phyloP scores from a whole-genome alignment of 2,113 vertebrate species.

The Triplophysa dalaica region DNA sequence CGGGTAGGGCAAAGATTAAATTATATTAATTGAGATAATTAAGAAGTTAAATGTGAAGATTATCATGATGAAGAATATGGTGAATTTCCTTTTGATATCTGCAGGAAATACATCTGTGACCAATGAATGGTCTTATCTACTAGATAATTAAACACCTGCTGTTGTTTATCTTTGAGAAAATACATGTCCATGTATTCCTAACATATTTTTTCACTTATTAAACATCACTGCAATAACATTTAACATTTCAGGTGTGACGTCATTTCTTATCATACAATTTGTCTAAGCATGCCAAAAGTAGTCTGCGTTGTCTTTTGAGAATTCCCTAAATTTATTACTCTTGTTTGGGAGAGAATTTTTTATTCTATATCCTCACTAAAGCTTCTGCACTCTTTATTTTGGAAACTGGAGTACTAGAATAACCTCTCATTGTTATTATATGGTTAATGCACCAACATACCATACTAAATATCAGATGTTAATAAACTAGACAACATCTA shows the following conservation, averaged over 20 bases:
- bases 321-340: conserved; percentile 53
- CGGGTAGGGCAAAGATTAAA: conserved; percentile 75
- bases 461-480: no score
- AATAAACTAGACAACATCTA: no score
- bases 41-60: not conserved
- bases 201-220: not conserved
- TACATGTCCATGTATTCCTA: not conserved
- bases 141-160: not conserved
- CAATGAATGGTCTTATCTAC: not conserved
- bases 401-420: not conserved
- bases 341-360: conserved; percentile 61
- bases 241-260: conserved; percentile 7
- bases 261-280: conserved; percentile 45
- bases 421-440: not conserved
- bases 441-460: no score
- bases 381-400: conserved; percentile 13
- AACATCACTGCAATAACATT: conserved; percentile 3
- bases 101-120: not conserved
- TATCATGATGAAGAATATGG: not conserved
- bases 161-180: not conserved
- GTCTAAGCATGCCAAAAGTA: conserved; percentile 58
- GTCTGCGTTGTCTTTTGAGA: conserved; percentile 55
- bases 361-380: conserved; percentile 42
- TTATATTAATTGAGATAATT: not conserved
- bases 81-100: not conserved